Percentiles rank a stretch among this genome's conserved stretches.
These are phyloP conservation scores for Brachymystax lenok DNA, from an alignment of 2,797 vertebrate species.

Conservation along the genomic window DNA sequence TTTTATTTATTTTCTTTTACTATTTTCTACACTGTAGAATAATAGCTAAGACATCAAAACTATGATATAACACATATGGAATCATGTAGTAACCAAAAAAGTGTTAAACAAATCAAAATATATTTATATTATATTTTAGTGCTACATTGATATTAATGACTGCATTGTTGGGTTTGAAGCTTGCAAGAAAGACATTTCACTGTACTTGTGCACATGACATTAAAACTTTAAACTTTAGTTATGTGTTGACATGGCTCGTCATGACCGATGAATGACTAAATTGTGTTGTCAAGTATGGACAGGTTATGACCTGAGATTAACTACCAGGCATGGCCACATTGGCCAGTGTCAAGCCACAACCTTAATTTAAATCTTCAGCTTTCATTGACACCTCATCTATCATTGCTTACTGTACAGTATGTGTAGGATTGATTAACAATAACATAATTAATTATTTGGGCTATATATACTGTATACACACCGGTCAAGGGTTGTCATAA, in stretches of 20 bases:
- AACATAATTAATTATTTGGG: background rate
- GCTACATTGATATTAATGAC: too few relatives aligned
- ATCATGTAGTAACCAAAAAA: too few relatives aligned
- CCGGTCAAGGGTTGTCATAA: background rate
- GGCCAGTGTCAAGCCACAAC: background rate
- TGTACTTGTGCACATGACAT: background rate
- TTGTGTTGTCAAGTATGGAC: background rate
- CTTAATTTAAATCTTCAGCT: background rate
- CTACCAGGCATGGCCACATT: background rate
- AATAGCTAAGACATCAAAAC: too few relatives aligned
- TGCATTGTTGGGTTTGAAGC: too few relatives aligned
- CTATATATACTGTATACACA: background rate
- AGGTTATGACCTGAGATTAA: background rate
- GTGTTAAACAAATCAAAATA: too few relatives aligned
- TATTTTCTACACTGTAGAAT: too few relatives aligned
- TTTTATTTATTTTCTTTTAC: too few relatives aligned
- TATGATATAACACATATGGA: too few relatives aligned
- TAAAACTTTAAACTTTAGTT: background rate
- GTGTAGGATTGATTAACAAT: background rate
- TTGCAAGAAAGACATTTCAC: too few relatives aligned
- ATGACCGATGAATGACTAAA: conserved; percentile 1
- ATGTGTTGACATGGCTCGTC: background rate
- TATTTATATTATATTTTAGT: too few relatives aligned
- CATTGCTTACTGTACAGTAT: background rate
- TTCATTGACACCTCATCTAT: background rate